phyloP scores from a whole-genome alignment of 92 coral and sea anemone species.

The Porites evermanni region DNA sequence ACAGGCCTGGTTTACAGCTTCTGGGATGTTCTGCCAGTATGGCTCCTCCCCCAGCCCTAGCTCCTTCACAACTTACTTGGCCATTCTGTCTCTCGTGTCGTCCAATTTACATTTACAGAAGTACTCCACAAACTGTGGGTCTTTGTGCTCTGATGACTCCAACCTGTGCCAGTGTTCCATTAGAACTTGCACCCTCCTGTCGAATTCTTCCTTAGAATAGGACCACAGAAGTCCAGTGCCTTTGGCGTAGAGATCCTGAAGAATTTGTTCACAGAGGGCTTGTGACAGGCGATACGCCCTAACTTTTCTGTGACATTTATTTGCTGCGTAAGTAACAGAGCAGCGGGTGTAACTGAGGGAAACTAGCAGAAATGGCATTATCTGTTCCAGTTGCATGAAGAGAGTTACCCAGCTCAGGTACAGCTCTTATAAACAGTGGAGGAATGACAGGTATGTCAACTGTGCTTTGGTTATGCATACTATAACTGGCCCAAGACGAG shows the following conservation, averaged over 20 bases:
- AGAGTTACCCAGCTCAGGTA: constrained; percentile 43
- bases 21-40: constrained; percentile 46
- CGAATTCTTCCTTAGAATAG: constrained; percentile 42
- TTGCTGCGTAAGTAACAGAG: constrained; percentile 40
- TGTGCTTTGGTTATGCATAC: constrained; percentile 61
- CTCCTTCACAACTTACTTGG: constrained; percentile 39
- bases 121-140: constrained; percentile 50
- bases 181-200: constrained; percentile 18
- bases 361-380: constrained; percentile 54
- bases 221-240: constrained; percentile 36
- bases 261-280: constrained; percentile 17
- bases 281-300: constrained; percentile 31
- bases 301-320: constrained; percentile 34
- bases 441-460: constrained; percentile 38
- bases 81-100: constrained; percentile 56
- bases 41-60: constrained; percentile 51
- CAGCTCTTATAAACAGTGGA: constrained; percentile 44
- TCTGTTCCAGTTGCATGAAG: constrained; percentile 63
- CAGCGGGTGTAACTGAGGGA: constrained; percentile 19
- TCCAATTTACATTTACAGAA: constrained; percentile 48
- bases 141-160: constrained; percentile 48
- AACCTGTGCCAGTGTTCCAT: constrained; percentile 47
- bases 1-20: constrained; percentile 9
- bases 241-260: constrained; percentile 45
- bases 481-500: constrained; percentile 48